Base-by-base conservation (phyloP, 2,113 vertebrate genomes). In the Herpailurus yagouaroundi region DNA sequence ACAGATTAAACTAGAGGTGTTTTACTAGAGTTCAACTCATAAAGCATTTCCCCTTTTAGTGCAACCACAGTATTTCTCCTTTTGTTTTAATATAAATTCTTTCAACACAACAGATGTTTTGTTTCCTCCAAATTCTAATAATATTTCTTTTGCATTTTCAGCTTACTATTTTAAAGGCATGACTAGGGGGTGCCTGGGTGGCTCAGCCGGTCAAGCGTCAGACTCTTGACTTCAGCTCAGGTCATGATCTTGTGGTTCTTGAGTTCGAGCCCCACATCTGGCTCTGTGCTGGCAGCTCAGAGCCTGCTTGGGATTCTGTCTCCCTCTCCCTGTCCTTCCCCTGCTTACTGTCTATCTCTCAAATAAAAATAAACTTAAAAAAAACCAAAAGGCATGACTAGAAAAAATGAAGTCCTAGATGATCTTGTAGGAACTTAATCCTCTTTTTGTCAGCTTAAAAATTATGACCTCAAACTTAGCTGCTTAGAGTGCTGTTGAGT, bases 1-100 rank as follows among this genome's bases (percentile, higher is more conserved):
- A 55, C 12, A 97, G 80, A 97, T 98, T 97, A 84, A 74, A 93
- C 33, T 41, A 91, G 41, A 93, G 74, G 5, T 38, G 25, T 93
- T 96, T 95, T 83, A 83, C 4, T 55, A 79, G 76, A 94, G 85
- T 76, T 94, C 68, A 96, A 92, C 89, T 92, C 38, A 94, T 57
- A 94, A 92, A 96, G 81, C 41, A 63, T 63, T 74, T 77, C 27
- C 29, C 36, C 29, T 13, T 33, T 85, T 69, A 94, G 80, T 41
- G 64, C 41, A 96, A 90, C 60, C 41, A 81, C 48, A 57, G 45
- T 29, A 52, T 95, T 94, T 94, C 31, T 77, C 81, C 57, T 91
- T 95, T 94, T 69, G 66, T 89, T 92, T 97, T 85, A 92, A 79
- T 29, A 36, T 84, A 50, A 89, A 80, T 87, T 89, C 33, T 77